Evolutionary conservation across 2,113 vertebrate genomes (phyloP).

Genomic region (Engystomops pustulosus): DNA sequence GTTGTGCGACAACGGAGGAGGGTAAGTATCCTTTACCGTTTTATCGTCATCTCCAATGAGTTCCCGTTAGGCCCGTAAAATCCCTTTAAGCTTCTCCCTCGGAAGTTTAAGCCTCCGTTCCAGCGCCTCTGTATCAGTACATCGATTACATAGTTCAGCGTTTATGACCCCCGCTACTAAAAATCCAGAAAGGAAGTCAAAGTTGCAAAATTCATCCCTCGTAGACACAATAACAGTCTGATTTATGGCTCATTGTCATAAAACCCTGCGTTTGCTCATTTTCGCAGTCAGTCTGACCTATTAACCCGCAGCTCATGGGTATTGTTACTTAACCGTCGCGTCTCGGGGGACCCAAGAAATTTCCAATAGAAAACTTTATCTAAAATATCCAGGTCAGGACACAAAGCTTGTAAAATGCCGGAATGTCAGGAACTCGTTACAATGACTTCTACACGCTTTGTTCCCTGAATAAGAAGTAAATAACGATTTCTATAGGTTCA

Average conservation of each 20-base stretch:
- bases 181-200: background rate
- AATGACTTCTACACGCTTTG: background rate
- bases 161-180: background rate
- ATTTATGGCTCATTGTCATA: slow-evolving; percentile 13
- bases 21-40: too few species aligned
- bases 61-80: too few species aligned
- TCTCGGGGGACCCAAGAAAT: slow-evolving; percentile 2
- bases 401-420: background rate
- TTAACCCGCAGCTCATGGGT: background rate
- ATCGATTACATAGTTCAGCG: background rate
- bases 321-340: background rate
- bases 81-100: too few species aligned
- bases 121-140: background rate
- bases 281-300: background rate
- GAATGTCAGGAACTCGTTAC: background rate
- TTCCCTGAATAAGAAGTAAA: too few species aligned
- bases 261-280: background rate
- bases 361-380: slow-evolving; percentile 17
- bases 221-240: slow-evolving; percentile 4
- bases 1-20: too few species aligned
- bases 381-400: background rate
- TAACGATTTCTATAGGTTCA: background rate
- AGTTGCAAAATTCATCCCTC: background rate
- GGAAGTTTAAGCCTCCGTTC: too few species aligned
- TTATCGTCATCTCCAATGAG: too few species aligned